Percentiles rank a stretch among this genome's conserved stretches.
These are phyloP conservation scores for Callosobruchus maculatus DNA, from an alignment of 2,888 invertebrate species.

Conservation along the genomic window DNA sequence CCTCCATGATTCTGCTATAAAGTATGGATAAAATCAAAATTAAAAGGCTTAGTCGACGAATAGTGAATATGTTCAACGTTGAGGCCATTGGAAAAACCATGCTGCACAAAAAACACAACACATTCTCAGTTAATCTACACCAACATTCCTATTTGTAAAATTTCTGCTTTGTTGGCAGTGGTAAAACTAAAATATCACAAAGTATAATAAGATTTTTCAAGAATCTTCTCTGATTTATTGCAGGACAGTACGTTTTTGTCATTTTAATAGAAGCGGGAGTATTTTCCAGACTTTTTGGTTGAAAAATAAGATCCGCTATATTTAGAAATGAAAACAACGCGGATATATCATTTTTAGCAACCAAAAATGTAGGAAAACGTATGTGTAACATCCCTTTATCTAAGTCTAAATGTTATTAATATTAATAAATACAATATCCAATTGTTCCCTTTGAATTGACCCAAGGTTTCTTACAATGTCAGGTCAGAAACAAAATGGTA, in stretches of 20 bases:
- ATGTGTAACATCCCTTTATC: background rate
- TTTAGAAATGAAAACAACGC: too few relatives aligned
- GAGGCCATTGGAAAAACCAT: too few relatives aligned
- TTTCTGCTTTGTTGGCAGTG: conserved; percentile 20
- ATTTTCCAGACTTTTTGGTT: background rate
- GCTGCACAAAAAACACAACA: too few relatives aligned
- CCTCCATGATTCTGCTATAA: too few relatives aligned
- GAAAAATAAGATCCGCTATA: background rate
- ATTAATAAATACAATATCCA: background rate
- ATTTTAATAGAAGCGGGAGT: background rate
- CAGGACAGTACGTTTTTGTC: background rate
- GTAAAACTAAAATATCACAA: conserved; percentile 15
- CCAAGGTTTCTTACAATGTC: background rate
- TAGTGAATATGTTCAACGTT: too few relatives aligned
- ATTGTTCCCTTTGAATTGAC: background rate
- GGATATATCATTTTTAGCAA: background rate
- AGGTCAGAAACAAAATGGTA: background rate
- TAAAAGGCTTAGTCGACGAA: too few relatives aligned
- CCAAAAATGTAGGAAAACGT: background rate
- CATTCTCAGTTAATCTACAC: conserved; percentile 13
- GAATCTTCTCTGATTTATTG: too few relatives aligned
- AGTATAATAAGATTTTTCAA: conserved; percentile 6
- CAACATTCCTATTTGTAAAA: conserved; percentile 20
- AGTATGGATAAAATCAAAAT: too few relatives aligned
- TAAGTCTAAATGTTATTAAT: background rate